Evolutionary conservation across 2,888 invertebrate genomes (phyloP), one percentile per base, ranked within the genome.

Genomic region (Cremastinae sp.): DNA sequence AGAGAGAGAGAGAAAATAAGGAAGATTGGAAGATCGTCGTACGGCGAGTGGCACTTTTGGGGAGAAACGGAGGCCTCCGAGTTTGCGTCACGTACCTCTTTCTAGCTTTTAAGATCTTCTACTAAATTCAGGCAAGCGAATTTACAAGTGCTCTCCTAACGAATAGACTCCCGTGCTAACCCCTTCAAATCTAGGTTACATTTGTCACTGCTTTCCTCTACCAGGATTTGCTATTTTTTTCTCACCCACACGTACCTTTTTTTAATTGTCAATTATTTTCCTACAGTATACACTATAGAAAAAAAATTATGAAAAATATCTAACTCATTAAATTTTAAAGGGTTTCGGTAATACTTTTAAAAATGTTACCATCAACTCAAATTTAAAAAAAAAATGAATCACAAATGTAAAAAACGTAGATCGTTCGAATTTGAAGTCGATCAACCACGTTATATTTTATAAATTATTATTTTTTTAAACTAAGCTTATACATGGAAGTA

Each of bases 61-160:
- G 22, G 36, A 34, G 51, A 45, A 34, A 36, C 36, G 20, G 36
- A 47, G 69, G 59, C 38, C 71, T 71, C 54, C 47, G 45, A 47
- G 28, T 38, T 62, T 64, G 54, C 71, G 71, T 71, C 71, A 71
- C 71, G 71, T 71, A 62, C 45, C 43, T 22, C 53, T 22, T 36
- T 49, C 68, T 49, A 28, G 8, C 65, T 51, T 22, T 58, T 53
- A 65, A 66, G 72, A 73, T 53, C 64, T 71, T 71, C 58, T 68
- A 58, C 68, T 75, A 68, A 68, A 78, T 62, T 61, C 75, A 78
- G 49, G 72, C 51, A 71, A 71, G 78, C 71, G 75, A 75, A 78
- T 78, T 78, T 72, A 28, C 68, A 53, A 58, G 68, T 72, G 62
- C 43, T 68, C 51, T 62, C 65, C 43, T 64, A 22, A 38, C 5